Evolutionary conservation across 2,113 vertebrate species (phyloP).

Genomic region (Triplophysa rosa): DNA sequence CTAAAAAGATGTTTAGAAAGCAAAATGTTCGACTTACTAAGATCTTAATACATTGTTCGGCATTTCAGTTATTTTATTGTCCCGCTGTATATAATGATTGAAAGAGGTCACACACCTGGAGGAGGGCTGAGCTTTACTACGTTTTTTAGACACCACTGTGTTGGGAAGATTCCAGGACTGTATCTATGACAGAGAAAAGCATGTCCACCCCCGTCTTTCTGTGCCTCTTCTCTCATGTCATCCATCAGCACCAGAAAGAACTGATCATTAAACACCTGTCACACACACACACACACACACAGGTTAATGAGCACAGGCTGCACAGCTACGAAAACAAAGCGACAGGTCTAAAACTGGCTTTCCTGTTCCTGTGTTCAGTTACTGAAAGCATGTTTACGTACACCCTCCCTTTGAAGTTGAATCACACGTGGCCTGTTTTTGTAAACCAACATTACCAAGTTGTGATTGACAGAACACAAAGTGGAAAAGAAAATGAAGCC

Average conservation of each 20-base stretch:
- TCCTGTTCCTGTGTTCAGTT: neutral
- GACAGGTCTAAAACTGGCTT: neutral
- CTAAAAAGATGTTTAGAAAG: neutral
- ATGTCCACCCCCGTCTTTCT: conserved; percentile 66
- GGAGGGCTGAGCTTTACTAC: conserved; percentile 86
- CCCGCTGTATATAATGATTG: no score
- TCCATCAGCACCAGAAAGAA: conserved; percentile 91
- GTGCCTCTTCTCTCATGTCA: conserved; percentile 78
- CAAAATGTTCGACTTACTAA: neutral
- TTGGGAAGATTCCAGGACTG: conserved; percentile 82
- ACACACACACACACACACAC: conserved; percentile 4
- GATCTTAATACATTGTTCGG: neutral
- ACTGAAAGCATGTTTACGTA: neutral
- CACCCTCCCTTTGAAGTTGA: neutral
- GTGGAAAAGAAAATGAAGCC: neutral
- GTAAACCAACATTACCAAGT: neutral
- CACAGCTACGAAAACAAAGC: neutral
- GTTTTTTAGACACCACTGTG: conserved; percentile 93
- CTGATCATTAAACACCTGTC: conserved; percentile 85
- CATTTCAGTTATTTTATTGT: neutral
- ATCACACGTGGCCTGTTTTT: neutral
- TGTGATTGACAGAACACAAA: neutral
- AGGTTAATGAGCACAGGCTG: neutral
- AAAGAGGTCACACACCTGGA: conserved; percentile 74
- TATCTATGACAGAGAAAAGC: conserved; percentile 78